Evolutionary conservation across 1,140 invertebrate species (phyloP).

Genomic region (Drosophila kurseongensis): DNA sequence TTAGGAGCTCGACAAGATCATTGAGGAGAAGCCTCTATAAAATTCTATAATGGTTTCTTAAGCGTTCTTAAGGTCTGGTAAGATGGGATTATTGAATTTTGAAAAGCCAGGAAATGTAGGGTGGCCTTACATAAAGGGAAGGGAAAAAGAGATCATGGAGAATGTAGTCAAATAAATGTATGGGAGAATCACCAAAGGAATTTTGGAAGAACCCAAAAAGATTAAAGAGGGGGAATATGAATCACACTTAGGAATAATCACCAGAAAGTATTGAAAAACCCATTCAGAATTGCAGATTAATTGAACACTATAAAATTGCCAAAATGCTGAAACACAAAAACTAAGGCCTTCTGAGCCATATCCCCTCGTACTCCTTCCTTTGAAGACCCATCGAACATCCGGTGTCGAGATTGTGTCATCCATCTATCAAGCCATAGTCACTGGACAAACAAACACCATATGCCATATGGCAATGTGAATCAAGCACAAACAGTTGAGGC

Average conservation of each 20-base stretch:
- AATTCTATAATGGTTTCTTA: conserved; percentile 4
- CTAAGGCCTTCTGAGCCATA: not conserved
- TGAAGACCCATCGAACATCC: conserved; percentile 27
- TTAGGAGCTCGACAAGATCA: not conserved
- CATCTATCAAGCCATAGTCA: conserved; percentile 19
- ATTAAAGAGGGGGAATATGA: too few species aligned
- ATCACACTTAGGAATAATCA: not conserved
- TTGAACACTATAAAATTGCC: not conserved
- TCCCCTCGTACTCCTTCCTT: not conserved
- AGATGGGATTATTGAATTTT: too few species aligned
- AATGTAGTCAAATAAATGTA: too few species aligned
- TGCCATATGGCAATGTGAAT: conserved; percentile 40
- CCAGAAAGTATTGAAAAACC: not conserved
- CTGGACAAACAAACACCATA: conserved; percentile 38
- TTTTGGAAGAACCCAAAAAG: not conserved
- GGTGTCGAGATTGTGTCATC: conserved; percentile 24
- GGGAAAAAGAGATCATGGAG: not conserved
- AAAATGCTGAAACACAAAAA: not conserved
- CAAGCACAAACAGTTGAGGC: conserved; percentile 15
- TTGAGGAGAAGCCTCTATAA: not conserved
- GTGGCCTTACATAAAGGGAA: not conserved
- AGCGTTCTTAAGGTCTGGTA: not conserved
- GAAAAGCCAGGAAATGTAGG: not conserved
- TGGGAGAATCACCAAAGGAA: not conserved
- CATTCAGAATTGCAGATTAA: too few species aligned